Base-by-base conservation (phyloP, 2,113 vertebrate species). In the Macquaria ambigua region DNA sequence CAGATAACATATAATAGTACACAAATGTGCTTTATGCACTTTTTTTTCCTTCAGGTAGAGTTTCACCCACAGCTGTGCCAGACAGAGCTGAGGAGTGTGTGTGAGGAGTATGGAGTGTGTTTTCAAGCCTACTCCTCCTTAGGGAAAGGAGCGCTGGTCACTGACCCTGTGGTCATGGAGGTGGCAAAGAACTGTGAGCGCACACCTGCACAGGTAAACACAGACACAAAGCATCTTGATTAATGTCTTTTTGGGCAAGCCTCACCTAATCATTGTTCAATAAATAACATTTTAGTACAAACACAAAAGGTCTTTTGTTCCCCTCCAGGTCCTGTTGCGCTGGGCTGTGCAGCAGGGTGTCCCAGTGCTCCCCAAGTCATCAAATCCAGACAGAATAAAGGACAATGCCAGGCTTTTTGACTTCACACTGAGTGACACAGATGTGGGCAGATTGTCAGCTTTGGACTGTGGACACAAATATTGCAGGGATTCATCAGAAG, bases 101-200 rank as follows among this genome's bases (percentile, higher is more conserved):
- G 96, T 79, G 21, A 82, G 31, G 89, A 93, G 67, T 87, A 72
- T 4, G 92, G 92, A 8, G 92, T 97, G 46, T 96, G 96, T 83
- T 95, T 97, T 20, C 96, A 97, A 81, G 95, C 96, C 0, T 97
- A 96, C 81, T 96, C 96, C 8, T 97, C 97, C 2, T 83, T 97
- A 48, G 96, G 96, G 3, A 93, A 82, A 71, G 96, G 96, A 31
- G 70, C 90, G 9, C 93, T 97, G 34, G 10, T 96, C 41, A 74
- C 80, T 34, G 91, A 96, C 39, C 91, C 93, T 0, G 82, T 85
- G 48, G 93, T 97, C 28, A 34, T 53, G 31, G 91, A 93, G 20
- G 90, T 97, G 53, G 96, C 97, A 8, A 80, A 78, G 46, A 55
- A 59, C 6, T 92, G 70, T 23, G 73, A 85, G 1, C 93, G 87